phyloP scores from a whole-genome alignment of 1,140 invertebrate species.

The Drosophila navojoa region DNA sequence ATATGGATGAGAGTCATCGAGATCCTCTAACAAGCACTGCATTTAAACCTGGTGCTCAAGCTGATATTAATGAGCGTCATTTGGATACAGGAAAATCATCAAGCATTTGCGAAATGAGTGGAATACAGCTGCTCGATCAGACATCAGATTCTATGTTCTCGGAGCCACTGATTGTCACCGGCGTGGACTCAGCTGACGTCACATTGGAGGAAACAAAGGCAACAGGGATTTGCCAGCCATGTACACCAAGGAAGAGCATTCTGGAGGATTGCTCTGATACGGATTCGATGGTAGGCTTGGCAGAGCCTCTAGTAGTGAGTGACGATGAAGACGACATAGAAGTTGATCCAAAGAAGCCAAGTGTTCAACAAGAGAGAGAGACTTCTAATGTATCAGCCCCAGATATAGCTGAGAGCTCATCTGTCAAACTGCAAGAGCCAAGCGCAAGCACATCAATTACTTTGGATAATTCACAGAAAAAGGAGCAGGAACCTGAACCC shows the following conservation, averaged over 20 bases:
- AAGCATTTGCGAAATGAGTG: constrained; percentile 59
- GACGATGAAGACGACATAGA: constrained; percentile 45
- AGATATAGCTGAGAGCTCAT: not conserved
- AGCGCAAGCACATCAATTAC: not conserved
- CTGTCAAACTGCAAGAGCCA: no score
- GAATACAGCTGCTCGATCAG: constrained; percentile 73
- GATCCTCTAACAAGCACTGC: constrained; percentile 67
- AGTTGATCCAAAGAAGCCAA: not conserved
- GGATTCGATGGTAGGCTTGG: constrained; percentile 52
- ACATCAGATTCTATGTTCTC: constrained; percentile 63
- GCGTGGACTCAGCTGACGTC: constrained; percentile 46
- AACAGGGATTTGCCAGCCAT: not conserved
- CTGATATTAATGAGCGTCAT: constrained; percentile 7
- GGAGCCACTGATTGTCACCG: constrained; percentile 56
- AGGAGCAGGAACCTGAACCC: not conserved
- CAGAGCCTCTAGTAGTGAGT: constrained; percentile 57
- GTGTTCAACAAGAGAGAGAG: not conserved
- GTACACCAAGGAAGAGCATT: not conserved
- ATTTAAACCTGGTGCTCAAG: constrained; percentile 36
- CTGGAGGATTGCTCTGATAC: constrained; percentile 31
- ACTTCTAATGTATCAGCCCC: not conserved
- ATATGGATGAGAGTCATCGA: not conserved
- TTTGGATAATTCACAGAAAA: not conserved
- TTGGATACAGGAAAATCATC: constrained; percentile 6
- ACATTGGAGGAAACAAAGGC: constrained; percentile 60